Evolutionary conservation across 2,113 vertebrate genomes (phyloP), one percentile per base, ranked within the genome.

Genomic region (Atherinomorus stipes): DNA sequence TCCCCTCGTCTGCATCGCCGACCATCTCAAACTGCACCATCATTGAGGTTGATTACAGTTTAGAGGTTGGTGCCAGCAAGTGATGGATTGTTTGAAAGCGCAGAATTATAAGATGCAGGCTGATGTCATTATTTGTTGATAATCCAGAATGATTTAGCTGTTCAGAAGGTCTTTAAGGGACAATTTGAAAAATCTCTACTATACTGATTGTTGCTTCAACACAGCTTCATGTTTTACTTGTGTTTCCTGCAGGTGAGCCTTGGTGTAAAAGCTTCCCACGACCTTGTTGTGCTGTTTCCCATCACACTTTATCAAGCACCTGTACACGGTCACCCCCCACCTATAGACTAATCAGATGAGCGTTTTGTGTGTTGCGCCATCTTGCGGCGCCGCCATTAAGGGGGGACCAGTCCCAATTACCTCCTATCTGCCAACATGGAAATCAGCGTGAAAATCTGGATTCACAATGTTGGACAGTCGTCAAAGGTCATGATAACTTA

Each of bases 1-100:
- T 93, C 26, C 89, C 88, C 9, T 1, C 21, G 2, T 13, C 38
- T 4, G 42, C 67, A 1, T 0, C 64, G 1, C 16, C 38, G 60
- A 66, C 74, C 71, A 80, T 91, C 75, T 69, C 85, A 1, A 90
- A 93, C 78, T 92, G 90, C 85, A 64, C 42, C 66, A 67, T 91
- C 75, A 11, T 91, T 4, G 51, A 54, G 0, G 62, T 89, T 1
- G 26, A 79, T 0, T 87, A 90, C 73, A 1, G 49, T 0, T 44
- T 91, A 40, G 49, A 85, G 90, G 88, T 92, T 68, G 28, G 86
- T 85, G 49, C 25, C 9, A 57, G 15, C 1, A 9, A 25, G 44
- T 31, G 50, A 26, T 49, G 11, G 44, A 7, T n/a, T 8, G 19
- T 23, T 12, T 23, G 37, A 23, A 9, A 1, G 23, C 11, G 9